Base-by-base conservation (phyloP, 2,797 vertebrate genomes). In the Poeciliopsis infans region DNA sequence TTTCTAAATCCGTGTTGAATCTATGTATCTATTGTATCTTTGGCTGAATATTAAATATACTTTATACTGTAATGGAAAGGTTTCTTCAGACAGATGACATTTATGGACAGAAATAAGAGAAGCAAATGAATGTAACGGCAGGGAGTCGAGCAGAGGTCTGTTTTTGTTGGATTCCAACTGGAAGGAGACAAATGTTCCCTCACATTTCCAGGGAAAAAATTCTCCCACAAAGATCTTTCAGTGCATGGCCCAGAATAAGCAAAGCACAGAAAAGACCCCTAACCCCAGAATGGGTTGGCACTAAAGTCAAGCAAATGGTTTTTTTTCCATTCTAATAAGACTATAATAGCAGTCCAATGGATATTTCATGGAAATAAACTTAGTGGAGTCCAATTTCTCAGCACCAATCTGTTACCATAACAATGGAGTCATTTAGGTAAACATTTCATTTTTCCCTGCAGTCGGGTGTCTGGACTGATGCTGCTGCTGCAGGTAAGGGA, bases 161-260 rank as follows among this genome's bases (percentile, higher is more conserved):
- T 87, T 94, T 94, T 94, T 93, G 92, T 87, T 91, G 89, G 90
- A 86, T 82, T 76, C 79, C 85, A 87, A 91, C 89, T 93, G 91
- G 91, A 93, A 93, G 91, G 87, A 83, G 87, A 69, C 90, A 90
- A 90, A 93, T 91, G 90, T 93, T 93, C 90, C 80, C 81, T 89
- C 76, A 83, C 83, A 80, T 92, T 86, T 90, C 92, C 80, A 53
- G 79, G 77, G 87, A 77, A 84, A 92, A 86, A 82, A 49, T 84
- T 81, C 83, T 87, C 86, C 90, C 90, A 90, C 87, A 90, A 87
- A 91, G 83, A 85, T 77, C 87, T 84, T 88, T 92, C 82, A 87
- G 82, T 85, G 77, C 85, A 5, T 20, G 46, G 71, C 51, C 72
- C 8, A 73, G 80, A 75, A 68, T 31, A 68, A 74, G 36, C 74